Percentiles rank a stretch among this genome's conserved stretches.
These are phyloP conservation scores for Agraylea sexmaculata DNA, from an alignment of 1,140 invertebrate species.

Conservation along the genomic window DNA sequence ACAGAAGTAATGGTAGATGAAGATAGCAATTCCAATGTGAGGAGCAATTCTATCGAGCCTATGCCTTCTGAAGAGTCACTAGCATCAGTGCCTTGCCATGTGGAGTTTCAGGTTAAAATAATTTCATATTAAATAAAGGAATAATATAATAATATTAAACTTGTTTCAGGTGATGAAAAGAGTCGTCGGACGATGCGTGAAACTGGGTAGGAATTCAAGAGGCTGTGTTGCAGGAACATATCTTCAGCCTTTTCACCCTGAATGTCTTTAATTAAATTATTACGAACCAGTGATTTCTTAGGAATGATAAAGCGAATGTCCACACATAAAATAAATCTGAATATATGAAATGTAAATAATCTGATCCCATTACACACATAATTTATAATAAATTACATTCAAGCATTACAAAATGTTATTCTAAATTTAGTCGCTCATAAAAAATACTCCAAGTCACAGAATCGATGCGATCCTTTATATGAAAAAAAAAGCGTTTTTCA, in stretches of 20 bases:
- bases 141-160: constrained; percentile 5
- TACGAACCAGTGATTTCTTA: not conserved
- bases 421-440: too few relatives aligned
- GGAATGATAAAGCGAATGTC: too few relatives aligned
- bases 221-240: constrained; percentile 33
- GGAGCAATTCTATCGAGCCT: constrained; percentile 17
- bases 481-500: too few relatives aligned
- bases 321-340: too few relatives aligned
- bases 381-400: too few relatives aligned
- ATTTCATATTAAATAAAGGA: constrained; percentile 3
- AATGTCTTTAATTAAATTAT: constrained; percentile 33
- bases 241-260: constrained; percentile 31
- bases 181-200: constrained; percentile 27
- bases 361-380: too few relatives aligned
- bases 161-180: constrained; percentile 26
- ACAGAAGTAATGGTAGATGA: constrained; percentile 21
- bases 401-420: too few relatives aligned
- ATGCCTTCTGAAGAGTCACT: constrained; percentile 14
- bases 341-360: too few relatives aligned
- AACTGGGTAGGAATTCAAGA: constrained; percentile 24
- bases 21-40: constrained; percentile 6
- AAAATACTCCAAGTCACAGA: too few relatives aligned
- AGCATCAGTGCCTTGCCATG: constrained; percentile 19
- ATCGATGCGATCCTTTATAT: too few relatives aligned
- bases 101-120: constrained; percentile 23